These are phyloP conservation scores for Zoanthus sociatus DNA, from an alignment of 92 coral and sea anemone genomes.

Conservation along the genomic window DNA sequence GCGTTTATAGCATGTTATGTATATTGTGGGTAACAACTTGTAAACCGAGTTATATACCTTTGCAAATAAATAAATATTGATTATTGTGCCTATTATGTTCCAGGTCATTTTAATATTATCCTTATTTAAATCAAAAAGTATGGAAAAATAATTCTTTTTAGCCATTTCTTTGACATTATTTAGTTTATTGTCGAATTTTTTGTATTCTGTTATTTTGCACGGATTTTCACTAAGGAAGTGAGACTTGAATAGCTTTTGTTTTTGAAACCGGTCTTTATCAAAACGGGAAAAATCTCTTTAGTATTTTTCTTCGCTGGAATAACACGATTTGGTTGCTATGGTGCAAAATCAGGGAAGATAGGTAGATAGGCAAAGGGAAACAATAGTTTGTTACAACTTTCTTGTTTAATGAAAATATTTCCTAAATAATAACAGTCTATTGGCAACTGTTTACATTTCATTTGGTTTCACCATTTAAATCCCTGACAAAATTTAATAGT, in stretches of 20 bases:
- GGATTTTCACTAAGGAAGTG: not conserved
- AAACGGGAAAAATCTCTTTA: not conserved
- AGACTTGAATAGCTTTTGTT: not conserved
- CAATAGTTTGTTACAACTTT: too few relatives aligned
- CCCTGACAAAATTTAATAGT: too few relatives aligned
- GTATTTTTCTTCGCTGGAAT: not conserved
- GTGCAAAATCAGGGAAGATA: not conserved
- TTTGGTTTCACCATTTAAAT: too few relatives aligned
- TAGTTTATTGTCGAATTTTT: slow-evolving; percentile 11
- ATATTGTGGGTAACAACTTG: too few relatives aligned
- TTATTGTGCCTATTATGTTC: too few relatives aligned
- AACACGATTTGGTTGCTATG: not conserved
- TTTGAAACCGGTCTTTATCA: not conserved
- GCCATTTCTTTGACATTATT: slow-evolving; percentile 4
- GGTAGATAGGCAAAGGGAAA: not conserved
- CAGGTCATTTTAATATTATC: too few relatives aligned
- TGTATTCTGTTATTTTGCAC: not conserved
- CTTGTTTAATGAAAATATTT: too few relatives aligned
- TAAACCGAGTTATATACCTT: too few relatives aligned
- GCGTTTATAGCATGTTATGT: too few relatives aligned
- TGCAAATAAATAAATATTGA: too few relatives aligned
- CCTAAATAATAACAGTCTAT: too few relatives aligned
- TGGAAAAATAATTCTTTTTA: not conserved
- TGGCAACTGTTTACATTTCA: too few relatives aligned
- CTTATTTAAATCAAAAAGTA: slow-evolving; percentile 8